Conservation (phyloP, 1,140 invertebrate species). For the Palaemon carinicauda region DNA sequence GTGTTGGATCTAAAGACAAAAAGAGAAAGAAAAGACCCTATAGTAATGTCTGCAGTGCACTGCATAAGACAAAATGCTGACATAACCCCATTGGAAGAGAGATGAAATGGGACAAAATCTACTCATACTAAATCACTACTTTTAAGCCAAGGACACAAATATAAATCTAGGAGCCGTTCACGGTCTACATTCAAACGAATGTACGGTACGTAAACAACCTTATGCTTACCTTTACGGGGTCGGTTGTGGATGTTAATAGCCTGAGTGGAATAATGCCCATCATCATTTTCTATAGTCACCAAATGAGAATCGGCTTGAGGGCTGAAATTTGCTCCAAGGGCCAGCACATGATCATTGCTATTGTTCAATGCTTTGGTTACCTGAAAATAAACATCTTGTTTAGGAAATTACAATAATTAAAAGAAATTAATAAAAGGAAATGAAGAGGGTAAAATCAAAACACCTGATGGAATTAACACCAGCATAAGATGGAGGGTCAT, state of each 20-base stretch:
- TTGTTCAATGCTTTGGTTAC: conserved; percentile 82
- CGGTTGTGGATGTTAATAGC: conserved; percentile 88
- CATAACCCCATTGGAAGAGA: no score
- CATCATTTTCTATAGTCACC: conserved; percentile 78
- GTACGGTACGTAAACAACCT: background rate
- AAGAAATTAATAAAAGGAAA: no score
- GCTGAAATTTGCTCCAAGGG: conserved; percentile 84
- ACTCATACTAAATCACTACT: no score
- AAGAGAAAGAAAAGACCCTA: background rate
- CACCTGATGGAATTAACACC: no score
- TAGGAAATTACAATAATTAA: no score
- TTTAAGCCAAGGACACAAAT: no score
- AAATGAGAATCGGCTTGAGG: conserved; percentile 84
- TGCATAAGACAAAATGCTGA: background rate
- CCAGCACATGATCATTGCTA: conserved; percentile 86
- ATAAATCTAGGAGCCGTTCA: no score
- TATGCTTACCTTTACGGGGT: conserved; percentile 74
- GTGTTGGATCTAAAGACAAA: background rate
- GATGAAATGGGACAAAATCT: no score
- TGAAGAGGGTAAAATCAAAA: no score
- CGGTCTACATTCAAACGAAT: no score
- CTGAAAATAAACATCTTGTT: conserved; percentile 64
- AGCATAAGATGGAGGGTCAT: no score
- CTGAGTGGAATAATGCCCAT: conserved; percentile 81
- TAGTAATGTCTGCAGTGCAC: background rate